Conservation (phyloP, 1,140 invertebrate genomes). For the Zaprionus lachaisei region DNA sequence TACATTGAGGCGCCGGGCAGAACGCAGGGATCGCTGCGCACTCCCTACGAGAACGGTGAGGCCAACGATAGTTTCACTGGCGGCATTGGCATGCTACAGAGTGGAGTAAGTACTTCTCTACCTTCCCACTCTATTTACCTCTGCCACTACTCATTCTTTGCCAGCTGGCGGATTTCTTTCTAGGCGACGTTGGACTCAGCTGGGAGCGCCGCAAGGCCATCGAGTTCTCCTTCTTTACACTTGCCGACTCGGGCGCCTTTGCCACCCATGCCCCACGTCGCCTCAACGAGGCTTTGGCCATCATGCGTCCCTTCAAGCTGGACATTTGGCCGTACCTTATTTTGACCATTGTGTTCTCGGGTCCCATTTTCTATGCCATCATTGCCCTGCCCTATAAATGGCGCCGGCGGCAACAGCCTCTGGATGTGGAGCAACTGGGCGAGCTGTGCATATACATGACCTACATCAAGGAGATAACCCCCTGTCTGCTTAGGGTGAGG, state of each 20-base stretch:
- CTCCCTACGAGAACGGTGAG: conserved; percentile 84
- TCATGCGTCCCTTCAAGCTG: conserved; percentile 89
- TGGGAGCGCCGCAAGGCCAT: conserved; percentile 88
- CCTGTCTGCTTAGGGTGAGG: conserved; percentile 24
- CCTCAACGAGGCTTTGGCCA: conserved; percentile 89
- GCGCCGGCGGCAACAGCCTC: conserved; percentile 34
- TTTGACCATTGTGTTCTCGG: conserved; percentile 85
- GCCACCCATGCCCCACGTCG: conserved; percentile 88
- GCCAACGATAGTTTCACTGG: conserved; percentile 88
- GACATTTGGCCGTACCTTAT: conserved; percentile 87
- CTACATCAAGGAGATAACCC: conserved; percentile 80
- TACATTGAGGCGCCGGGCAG: conserved; percentile 89
- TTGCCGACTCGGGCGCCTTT: conserved; percentile 90
- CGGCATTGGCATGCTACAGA: conserved; percentile 88
- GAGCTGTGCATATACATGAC: conserved; percentile 51
- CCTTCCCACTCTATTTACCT: conserved; percentile 25
- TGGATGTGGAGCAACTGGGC: conserved; percentile 51
- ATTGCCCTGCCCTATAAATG: conserved; percentile 85
- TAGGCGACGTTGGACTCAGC: conserved; percentile 89
- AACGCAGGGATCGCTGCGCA: conserved; percentile 88
- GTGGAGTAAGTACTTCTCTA: conserved; percentile 85
- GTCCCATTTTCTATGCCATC: conserved; percentile 85
- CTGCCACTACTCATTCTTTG: not conserved
- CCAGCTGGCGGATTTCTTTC: conserved; percentile 89
- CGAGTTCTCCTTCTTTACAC: conserved; percentile 89